Evolutionary conservation across 2,113 vertebrate genomes (phyloP).

Genomic region (Reinhardtius hippoglossoides): DNA sequence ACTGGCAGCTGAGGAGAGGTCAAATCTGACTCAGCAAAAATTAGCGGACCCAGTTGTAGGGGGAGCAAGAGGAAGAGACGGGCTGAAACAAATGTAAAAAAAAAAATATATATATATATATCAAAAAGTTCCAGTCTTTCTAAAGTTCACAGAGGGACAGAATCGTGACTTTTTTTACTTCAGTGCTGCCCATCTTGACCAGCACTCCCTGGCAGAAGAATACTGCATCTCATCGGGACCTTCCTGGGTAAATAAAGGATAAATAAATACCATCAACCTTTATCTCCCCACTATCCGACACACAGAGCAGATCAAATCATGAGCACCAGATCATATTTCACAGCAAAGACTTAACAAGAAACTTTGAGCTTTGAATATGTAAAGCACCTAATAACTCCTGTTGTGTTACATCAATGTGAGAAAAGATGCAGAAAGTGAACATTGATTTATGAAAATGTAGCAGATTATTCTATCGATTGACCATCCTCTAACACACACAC

Average conservation of each 20-base stretch:
- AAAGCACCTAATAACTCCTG: conserved; percentile 2
- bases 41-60: not conserved
- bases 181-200: not conserved
- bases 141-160: too few species aligned
- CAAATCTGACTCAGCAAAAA: not conserved
- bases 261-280: too few species aligned
- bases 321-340: not conserved
- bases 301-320: not conserved
- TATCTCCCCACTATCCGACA: not conserved
- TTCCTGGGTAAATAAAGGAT: too few species aligned
- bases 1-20: not conserved
- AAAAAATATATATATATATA: too few species aligned
- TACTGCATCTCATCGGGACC: too few species aligned
- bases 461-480: conserved; percentile 48
- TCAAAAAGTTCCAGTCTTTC: too few species aligned
- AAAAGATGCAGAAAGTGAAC: conserved; percentile 37
- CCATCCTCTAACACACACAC: conserved; percentile 13
- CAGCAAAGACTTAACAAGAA: not conserved
- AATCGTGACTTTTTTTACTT: not conserved
- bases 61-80: not conserved
- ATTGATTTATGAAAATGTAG: conserved; percentile 46
- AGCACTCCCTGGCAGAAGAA: not conserved
- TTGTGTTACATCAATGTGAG: conserved; percentile 12
- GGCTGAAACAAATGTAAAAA: too few species aligned
- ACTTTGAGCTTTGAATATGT: not conserved